Base-by-base conservation (phyloP, 2,113 vertebrate genomes). In the Rallus limicola region DNA sequence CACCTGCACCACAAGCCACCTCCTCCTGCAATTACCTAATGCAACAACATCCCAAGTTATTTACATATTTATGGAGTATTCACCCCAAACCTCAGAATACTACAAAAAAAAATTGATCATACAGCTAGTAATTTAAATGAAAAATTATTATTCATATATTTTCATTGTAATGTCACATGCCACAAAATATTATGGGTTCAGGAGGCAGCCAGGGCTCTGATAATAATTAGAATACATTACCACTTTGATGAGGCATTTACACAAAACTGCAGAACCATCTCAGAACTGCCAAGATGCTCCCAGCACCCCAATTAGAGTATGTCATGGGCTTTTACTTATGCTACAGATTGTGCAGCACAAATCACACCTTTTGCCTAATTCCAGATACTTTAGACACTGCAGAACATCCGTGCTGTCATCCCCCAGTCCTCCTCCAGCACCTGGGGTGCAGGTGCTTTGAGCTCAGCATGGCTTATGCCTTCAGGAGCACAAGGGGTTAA, bases 151-250 rank as follows among this genome's bases (percentile, higher is more conserved):
- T 94, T 94, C 92, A 75, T 90, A 59, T 28, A n/a, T 94, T 94
- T 92, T 83, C 76, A 36, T 84, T 92, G 79, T 59, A 92, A 88
- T 93, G 92, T 83, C 92, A 92, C 79, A 90, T 95, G 95, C 84
- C 93, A 95, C 88, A 84, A 92, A 96, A 90, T 74, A 96, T 86
- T 93, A 93, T 0, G 0, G 48, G 90, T 88, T 81, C 85, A 82
- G 7, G 72, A 83, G 65, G 93, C 95, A 94, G 80, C 52, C 72
- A 60, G 86, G 31, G 82, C 82, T 83, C 82, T 65, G 80, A 53
- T 96, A 68, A 94, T 88, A 92, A 94, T 95, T 86, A 88, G 88
- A 95, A 97, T 95, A 71, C 62, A 96, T 95, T 94, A 94, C 46
- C 86, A 56, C 90, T 78, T 84, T 95, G 92, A 93, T 96, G 76